These are phyloP conservation scores for Arnoldichthys spilopterus DNA, from an alignment of 2,797 vertebrate genomes.

Conservation along the genomic window DNA sequence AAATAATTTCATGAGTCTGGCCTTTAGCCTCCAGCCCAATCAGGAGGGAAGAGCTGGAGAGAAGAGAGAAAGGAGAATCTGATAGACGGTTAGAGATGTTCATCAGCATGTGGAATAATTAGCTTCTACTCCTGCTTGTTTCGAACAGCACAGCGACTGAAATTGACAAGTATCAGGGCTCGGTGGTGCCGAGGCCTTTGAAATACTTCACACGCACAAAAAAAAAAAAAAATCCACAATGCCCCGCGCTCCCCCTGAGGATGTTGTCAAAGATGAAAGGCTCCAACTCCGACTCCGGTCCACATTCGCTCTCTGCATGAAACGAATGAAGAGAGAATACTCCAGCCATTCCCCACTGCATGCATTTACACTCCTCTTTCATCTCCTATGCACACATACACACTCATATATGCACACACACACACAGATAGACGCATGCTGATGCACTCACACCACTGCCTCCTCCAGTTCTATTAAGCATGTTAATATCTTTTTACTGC, in stretches of 20 bases:
- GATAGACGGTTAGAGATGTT: neutral
- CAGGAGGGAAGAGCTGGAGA: neutral
- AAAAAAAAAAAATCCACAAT: constrained; percentile 74
- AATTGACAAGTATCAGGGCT: constrained; percentile 48
- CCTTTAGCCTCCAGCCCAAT: neutral
- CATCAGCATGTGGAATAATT: neutral
- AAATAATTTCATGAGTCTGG: neutral
- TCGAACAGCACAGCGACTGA: constrained; percentile 51
- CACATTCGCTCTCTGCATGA: constrained; percentile 55
- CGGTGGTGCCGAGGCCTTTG: constrained; percentile 63
- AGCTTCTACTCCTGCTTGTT: constrained; percentile 48
- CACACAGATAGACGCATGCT: neutral
- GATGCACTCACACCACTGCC: neutral
- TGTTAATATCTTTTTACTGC: constrained; percentile 23
- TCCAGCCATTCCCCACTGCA: constrained; percentile 72
- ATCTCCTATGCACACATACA: constrained; percentile 68
- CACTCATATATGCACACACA: constrained; percentile 27
- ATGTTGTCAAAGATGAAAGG: constrained; percentile 81
- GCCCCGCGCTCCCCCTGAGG: constrained; percentile 72
- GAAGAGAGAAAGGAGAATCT: neutral
- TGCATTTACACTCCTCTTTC: constrained; percentile 76
- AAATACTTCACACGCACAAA: constrained; percentile 80
- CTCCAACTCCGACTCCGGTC: constrained; percentile 57
- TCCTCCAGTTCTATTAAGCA: constrained; percentile 11
- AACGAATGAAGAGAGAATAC: constrained; percentile 69